phyloP scores from a whole-genome alignment of 1,140 invertebrate species.

The Lamellibrachia luymesi region DNA sequence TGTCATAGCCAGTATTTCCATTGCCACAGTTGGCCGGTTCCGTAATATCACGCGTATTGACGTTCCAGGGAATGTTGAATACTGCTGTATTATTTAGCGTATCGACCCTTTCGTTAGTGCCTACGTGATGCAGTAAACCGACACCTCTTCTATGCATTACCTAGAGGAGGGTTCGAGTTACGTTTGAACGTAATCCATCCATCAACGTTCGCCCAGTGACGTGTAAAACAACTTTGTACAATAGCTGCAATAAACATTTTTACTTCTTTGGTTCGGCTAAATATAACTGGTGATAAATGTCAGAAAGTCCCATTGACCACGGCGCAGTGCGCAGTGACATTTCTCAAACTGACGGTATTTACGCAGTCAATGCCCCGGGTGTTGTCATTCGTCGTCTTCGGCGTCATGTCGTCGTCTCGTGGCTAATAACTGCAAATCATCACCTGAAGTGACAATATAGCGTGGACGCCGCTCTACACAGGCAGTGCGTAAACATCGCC shows the following conservation, averaged over 20 bases:
- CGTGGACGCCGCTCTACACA: neutral
- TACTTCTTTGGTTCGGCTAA: neutral
- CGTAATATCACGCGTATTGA: neutral
- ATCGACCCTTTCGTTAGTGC: neutral
- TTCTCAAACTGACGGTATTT: neutral
- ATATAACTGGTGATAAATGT: neutral
- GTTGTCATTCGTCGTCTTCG: neutral
- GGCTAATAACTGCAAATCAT: neutral
- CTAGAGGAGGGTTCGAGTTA: neutral
- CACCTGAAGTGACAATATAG: neutral
- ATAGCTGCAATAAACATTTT: neutral
- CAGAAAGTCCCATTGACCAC: neutral
- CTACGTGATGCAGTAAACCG: neutral
- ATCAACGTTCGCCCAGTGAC: neutral
- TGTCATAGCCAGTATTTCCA: neutral
- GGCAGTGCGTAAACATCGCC: neutral
- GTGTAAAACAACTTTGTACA: neutral
- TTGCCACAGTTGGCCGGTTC: neutral
- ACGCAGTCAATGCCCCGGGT: neutral
- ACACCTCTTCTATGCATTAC: neutral
- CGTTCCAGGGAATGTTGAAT: neutral
- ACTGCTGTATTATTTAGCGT: neutral
- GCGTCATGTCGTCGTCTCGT: neutral
- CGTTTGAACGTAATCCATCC: neutral
- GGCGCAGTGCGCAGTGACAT: neutral